These are phyloP conservation scores for Tetraodon nigroviridis DNA, from an alignment of 2,113 vertebrate species.

Conservation along the genomic window DNA sequence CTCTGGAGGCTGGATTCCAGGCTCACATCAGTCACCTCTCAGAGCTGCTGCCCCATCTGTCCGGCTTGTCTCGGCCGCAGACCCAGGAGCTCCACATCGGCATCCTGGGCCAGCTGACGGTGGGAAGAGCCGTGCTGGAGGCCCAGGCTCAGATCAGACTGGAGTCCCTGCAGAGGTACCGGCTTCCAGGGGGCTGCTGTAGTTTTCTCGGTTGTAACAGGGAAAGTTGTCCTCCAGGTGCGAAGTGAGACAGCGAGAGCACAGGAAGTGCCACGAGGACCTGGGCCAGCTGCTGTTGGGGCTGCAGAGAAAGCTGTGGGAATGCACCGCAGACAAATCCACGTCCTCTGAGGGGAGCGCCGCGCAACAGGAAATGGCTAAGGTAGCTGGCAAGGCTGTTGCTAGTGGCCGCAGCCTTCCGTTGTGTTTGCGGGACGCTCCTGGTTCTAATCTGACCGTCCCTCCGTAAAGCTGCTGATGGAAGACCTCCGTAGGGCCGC, in stretches of 20 bases:
- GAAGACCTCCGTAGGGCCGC: constrained; percentile 46
- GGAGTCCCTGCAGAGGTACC: constrained; percentile 66
- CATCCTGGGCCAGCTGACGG: constrained; percentile 71
- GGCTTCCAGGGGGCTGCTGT: background rate
- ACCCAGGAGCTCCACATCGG: constrained; percentile 67
- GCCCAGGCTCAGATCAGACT: constrained; percentile 68
- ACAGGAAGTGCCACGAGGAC: constrained; percentile 70
- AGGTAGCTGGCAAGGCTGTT: constrained; percentile 58
- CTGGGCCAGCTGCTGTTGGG: constrained; percentile 67
- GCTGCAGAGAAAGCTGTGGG: constrained; percentile 69
- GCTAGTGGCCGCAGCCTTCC: no score
- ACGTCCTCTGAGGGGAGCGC: constrained; percentile 80
- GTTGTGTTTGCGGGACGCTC: no score
- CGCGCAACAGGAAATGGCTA: constrained; percentile 73
- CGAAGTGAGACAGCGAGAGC: constrained; percentile 67
- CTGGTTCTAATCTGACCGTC: no score
- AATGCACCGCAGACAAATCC: constrained; percentile 61
- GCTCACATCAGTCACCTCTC: constrained; percentile 66
- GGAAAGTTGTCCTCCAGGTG: constrained; percentile 64
- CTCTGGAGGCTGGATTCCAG: constrained; percentile 72
- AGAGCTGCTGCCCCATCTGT: constrained; percentile 62
- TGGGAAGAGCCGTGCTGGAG: constrained; percentile 63
- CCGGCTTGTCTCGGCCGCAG: constrained; percentile 60
- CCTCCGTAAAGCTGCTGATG: constrained; percentile 55
- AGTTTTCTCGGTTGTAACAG: background rate